phyloP scores from a whole-genome alignment of 1,140 invertebrate genomes.

The Drosophila nasuta region DNA sequence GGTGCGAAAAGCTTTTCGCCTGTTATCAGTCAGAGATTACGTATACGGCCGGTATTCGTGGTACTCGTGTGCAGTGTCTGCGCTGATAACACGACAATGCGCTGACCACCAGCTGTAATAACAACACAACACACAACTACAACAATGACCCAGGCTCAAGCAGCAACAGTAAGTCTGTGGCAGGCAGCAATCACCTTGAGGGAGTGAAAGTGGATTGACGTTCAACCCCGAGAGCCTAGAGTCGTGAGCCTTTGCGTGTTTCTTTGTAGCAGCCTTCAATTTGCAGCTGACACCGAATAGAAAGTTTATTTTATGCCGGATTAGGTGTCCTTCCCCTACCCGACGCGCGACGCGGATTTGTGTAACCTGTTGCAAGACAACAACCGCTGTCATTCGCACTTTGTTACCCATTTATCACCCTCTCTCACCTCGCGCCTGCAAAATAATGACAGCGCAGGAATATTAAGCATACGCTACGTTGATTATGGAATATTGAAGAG shows the following conservation, averaged over 20 bases:
- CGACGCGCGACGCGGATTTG: neutral
- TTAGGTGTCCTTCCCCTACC: neutral
- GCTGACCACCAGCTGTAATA: constrained; percentile 14
- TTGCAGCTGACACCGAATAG: constrained; percentile 16
- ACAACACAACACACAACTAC: too few relatives aligned
- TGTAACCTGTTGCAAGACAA: constrained; percentile 23
- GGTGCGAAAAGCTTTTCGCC: constrained; percentile 26
- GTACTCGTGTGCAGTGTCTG: constrained; percentile 6
- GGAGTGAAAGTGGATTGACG: constrained; percentile 28
- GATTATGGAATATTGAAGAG: neutral
- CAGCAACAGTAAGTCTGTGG: constrained; percentile 5
- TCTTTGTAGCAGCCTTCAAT: constrained; percentile 25
- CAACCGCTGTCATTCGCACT: constrained; percentile 10
- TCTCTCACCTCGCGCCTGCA: neutral
- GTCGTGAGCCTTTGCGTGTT: neutral
- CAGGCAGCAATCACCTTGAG: constrained; percentile 31
- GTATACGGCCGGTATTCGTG: constrained; percentile 19
- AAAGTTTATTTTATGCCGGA: constrained; percentile 29
- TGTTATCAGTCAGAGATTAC: constrained; percentile 46
- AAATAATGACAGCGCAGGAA: neutral
- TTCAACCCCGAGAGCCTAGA: neutral
- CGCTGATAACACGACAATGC: constrained; percentile 38
- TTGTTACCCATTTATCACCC: constrained; percentile 2
- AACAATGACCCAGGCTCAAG: constrained; percentile 3
- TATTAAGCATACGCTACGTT: constrained; percentile 13